Base-by-base conservation (phyloP, 2,888 invertebrate genomes). In the Mythimna vitellina region DNA sequence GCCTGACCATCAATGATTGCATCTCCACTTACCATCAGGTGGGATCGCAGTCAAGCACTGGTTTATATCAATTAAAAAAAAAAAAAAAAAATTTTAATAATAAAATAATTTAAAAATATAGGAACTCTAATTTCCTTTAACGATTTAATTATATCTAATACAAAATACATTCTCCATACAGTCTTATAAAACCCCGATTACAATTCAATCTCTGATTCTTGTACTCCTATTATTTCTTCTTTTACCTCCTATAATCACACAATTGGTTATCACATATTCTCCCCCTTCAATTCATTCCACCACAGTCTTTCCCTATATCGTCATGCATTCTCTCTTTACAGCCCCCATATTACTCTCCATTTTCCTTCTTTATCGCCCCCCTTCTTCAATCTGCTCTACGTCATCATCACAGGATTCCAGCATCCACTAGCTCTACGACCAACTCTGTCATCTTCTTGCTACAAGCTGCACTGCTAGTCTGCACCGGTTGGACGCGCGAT, bases 401-500 rank as follows among this genome's bases (percentile, higher is more conserved):
- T 56, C 29, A 1, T 8, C 8, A 51, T 78, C 53, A 76, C 20
- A 79, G 56, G 17, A 97, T 95, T 20, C 96, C 97, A 29, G 96
- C 96, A 83, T 97, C 97, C 1, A 97, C 97, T 68, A 98, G 94
- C 88, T 98, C 98, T 75, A 96, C 94, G 0, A 98, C 96, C 68
- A 98, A 93, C 69, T 97, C 97, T 0, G 97, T 97, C 97, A 98
- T 97, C 88, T 97, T 97, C 86, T 95, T 96, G 65, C 97, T 94
- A 85, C 98, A 98, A 51, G 96, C 92, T 66, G 96, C 96, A 84
- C 97, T 97, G 1, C 93, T 92, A 0, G 96, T 96, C 87, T 92
- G 91, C 35, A 96, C 96, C 0, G 96, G 96, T 22, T 89, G 92
- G 1, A 88, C 85, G 20, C 90, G 91, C 1, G 89, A 89, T 0